Conservation (phyloP, 2,797 vertebrate genomes). For the Staurois parvus region DNA sequence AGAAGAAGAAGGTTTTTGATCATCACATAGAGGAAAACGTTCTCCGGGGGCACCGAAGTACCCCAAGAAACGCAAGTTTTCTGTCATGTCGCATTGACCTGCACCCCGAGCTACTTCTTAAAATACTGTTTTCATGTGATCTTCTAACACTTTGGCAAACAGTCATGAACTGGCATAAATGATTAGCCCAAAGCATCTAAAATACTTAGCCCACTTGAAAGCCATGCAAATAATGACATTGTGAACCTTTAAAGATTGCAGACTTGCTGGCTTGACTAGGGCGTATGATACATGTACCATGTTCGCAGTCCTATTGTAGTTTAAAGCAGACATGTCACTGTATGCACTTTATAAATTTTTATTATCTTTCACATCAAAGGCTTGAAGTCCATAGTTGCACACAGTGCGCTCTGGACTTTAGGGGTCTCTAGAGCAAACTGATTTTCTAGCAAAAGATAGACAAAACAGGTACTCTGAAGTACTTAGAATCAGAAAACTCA, state of each 20-base stretch:
- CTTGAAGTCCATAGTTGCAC: not conserved
- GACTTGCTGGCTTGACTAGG: not conserved
- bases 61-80: slow-evolving; percentile 61
- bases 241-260: slow-evolving; percentile 20
- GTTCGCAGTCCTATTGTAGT: not conserved
- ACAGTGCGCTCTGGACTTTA: not conserved
- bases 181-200: slow-evolving; percentile 57
- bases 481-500: too few species aligned
- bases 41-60: slow-evolving; percentile 36
- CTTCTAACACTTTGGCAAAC: slow-evolving; percentile 62
- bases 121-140: slow-evolving; percentile 59
- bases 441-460: too few species aligned
- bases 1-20: slow-evolving; percentile 54
- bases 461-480: too few species aligned
- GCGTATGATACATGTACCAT: not conserved
- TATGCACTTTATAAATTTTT: not conserved
- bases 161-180: slow-evolving; percentile 63
- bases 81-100: slow-evolving; percentile 61
- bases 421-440: not conserved
- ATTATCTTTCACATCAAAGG: not conserved
- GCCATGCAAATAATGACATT: slow-evolving; percentile 48
- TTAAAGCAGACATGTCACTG: not conserved
- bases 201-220: slow-evolving; percentile 44
- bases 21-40: slow-evolving; percentile 51
- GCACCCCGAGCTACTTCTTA: slow-evolving; percentile 51